Percentiles rank a stretch among this genome's conserved stretches.
Evolutionary conservation across 2,113 vertebrate genomes (phyloP).

Genomic region (Tenebrosternarchus preto): DNA sequence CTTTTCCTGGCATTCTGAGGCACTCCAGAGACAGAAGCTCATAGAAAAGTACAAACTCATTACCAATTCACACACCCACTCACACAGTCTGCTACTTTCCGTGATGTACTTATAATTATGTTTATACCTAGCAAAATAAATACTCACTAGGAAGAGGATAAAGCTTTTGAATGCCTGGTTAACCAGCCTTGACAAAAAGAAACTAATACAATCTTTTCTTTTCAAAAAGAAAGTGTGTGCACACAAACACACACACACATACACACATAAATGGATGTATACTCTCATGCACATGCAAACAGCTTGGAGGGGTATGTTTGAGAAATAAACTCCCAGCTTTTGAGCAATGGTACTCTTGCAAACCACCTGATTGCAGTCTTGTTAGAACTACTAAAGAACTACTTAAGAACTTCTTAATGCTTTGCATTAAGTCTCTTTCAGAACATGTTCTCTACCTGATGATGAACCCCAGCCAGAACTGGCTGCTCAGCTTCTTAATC

Average conservation of each 20-base stretch:
- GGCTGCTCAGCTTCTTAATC: no score
- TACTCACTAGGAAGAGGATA: constrained; percentile 8
- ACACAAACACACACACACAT: constrained; percentile 21
- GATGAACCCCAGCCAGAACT: background rate
- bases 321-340: constrained; percentile 44
- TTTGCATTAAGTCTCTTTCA: no score
- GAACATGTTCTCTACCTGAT: constrained; percentile 9
- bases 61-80: background rate
- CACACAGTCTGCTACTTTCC: constrained; percentile 29
- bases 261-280: constrained; percentile 31
- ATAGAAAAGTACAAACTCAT: background rate
- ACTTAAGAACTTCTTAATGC: no score
- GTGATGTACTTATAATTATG: constrained; percentile 9
- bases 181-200: constrained; percentile 31
- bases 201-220: no score
- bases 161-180: constrained; percentile 29
- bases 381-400: background rate
- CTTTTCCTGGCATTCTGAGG: constrained; percentile 37
- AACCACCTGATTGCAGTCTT: constrained; percentile 15
- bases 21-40: constrained; percentile 30
- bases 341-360: constrained; percentile 13
- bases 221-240: background rate
- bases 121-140: constrained; percentile 18
- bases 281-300: constrained; percentile 44
- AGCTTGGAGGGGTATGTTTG: constrained; percentile 50